Conservation (phyloP, 2,113 vertebrate genomes). For the Henicopernis longicauda region DNA sequence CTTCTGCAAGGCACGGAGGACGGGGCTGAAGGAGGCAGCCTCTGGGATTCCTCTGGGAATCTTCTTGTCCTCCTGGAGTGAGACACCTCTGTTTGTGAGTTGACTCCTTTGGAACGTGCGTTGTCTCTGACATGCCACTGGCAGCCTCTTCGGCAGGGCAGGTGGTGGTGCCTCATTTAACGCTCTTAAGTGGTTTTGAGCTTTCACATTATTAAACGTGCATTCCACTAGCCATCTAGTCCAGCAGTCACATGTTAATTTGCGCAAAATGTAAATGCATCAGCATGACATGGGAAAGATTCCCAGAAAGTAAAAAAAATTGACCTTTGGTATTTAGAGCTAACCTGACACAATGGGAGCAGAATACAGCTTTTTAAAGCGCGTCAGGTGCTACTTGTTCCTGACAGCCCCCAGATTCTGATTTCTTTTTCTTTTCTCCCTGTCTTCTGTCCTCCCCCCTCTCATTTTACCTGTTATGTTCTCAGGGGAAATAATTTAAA, state of each 20-base stretch:
- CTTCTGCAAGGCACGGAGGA: background rate
- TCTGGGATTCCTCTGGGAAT: background rate
- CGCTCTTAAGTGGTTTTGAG: background rate
- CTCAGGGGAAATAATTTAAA: background rate
- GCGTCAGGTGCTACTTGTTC: background rate
- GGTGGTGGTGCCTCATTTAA: background rate
- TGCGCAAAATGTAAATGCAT: background rate
- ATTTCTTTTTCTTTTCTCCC: background rate
- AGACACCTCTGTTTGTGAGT: background rate
- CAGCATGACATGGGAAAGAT: background rate
- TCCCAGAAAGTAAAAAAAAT: constrained; percentile 1
- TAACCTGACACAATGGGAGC: background rate
- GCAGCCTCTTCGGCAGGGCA: background rate
- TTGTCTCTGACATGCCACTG: background rate
- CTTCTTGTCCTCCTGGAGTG: background rate
- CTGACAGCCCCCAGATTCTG: background rate
- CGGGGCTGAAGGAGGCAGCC: background rate
- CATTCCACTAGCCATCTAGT: constrained; percentile 1
- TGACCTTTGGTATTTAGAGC: background rate
- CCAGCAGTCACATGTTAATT: background rate
- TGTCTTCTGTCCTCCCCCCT: background rate
- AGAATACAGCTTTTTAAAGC: background rate
- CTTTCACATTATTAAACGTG: constrained; percentile 10
- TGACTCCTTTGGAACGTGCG: background rate
- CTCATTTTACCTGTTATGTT: background rate